Evolutionary conservation across 2,797 vertebrate genomes (phyloP).

Genomic region (Tarsius wallacei): DNA sequence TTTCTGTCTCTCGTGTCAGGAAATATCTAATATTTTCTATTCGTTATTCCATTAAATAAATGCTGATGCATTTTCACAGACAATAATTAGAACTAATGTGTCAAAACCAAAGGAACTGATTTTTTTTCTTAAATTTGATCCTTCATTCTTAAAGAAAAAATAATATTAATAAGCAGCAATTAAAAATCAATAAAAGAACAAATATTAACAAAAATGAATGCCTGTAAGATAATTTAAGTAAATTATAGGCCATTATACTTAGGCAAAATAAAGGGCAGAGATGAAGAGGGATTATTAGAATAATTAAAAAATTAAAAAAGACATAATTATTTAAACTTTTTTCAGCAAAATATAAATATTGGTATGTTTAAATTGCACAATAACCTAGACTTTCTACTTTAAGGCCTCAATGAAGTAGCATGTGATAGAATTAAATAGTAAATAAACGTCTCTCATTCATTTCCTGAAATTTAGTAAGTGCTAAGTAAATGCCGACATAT

Average conservation of each 20-base stretch:
- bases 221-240: not conserved
- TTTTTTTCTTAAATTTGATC: not conserved
- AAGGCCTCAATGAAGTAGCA: not conserved
- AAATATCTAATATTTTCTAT: slow-evolving; percentile 14
- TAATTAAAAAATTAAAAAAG: not conserved
- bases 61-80: not conserved
- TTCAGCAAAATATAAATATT: not conserved
- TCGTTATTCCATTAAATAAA: not conserved
- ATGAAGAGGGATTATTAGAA: not conserved
- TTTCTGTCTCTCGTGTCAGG: not conserved
- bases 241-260: not conserved
- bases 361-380: slow-evolving; percentile 48
- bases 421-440: not conserved
- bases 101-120: not conserved
- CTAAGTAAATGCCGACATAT: not conserved
- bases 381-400: not conserved
- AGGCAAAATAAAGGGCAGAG: slow-evolving; percentile 3
- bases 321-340: not conserved
- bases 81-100: not conserved
- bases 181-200: not conserved
- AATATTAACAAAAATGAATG: not conserved
- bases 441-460: not conserved
- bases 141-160: slow-evolving; percentile 10
- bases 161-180: not conserved
- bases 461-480: not conserved